Evolutionary conservation across 2,797 vertebrate genomes (phyloP).

Genomic region (Limosa lapponica): DNA sequence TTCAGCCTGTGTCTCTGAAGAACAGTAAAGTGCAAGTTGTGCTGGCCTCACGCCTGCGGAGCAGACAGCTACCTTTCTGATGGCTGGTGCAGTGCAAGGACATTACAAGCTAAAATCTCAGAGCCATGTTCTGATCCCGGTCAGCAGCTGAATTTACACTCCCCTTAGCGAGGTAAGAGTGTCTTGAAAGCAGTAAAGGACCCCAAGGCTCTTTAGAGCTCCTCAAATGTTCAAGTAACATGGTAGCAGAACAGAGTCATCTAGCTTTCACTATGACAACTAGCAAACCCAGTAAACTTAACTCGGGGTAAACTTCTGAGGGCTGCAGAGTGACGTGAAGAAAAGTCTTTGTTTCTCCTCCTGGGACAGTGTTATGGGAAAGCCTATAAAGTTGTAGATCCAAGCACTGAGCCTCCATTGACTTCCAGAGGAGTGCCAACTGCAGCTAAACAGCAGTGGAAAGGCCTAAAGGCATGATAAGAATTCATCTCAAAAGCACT

Average conservation of each 20-base stretch:
- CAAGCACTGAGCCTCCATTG: not conserved
- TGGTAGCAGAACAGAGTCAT: not conserved
- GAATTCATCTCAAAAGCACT: not conserved
- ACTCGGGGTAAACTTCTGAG: not conserved
- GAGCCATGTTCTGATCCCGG: not conserved
- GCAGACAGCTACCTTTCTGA: not conserved
- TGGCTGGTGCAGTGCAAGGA: not conserved
- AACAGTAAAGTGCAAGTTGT: not conserved
- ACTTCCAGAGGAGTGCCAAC: not conserved
- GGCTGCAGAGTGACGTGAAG: not conserved
- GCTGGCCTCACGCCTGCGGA: fast-evolving
- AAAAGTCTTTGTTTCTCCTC: not conserved
- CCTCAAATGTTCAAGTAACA: not conserved
- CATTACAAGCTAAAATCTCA: not conserved
- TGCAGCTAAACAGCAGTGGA: not conserved
- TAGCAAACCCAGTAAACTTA: not conserved
- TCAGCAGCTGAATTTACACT: not conserved
- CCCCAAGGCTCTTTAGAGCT: not conserved
- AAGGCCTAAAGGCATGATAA: not conserved
- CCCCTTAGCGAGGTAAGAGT: not conserved
- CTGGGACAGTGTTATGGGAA: not conserved
- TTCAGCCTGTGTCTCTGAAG: not conserved
- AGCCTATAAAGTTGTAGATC: not conserved
- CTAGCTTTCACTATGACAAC: not conserved
- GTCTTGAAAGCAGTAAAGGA: not conserved